Percentiles rank a stretch among this genome's conserved stretches.
Conservation (phyloP, 2,888 invertebrate species). For the Portevinia maculata region DNA sequence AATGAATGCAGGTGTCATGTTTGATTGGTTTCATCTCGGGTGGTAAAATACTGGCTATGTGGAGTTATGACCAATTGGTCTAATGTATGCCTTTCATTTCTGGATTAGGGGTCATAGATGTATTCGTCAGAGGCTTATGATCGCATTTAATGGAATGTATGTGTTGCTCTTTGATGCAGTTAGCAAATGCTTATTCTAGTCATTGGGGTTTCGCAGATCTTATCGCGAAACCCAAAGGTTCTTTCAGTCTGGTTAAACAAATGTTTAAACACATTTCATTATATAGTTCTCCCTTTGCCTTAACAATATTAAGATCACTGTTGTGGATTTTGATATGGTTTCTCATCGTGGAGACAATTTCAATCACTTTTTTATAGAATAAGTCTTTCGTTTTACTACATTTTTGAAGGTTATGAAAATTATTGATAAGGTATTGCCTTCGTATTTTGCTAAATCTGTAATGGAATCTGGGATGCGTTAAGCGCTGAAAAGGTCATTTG, state of each 20-base stretch:
- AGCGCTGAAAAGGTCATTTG: not conserved
- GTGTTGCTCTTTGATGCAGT: too few relatives aligned
- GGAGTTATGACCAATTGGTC: too few relatives aligned
- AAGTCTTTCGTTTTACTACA: conserved; percentile 21
- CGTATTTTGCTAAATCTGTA: not conserved
- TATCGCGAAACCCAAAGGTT: too few relatives aligned
- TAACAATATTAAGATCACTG: conserved; percentile 10
- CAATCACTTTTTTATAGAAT: conserved; percentile 37
- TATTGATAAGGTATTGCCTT: not conserved
- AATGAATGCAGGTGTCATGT: conserved; percentile 4
- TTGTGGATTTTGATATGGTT: conserved; percentile 46
- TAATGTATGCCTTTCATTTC: too few relatives aligned
- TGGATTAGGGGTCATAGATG: too few relatives aligned
- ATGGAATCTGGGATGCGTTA: conserved; percentile 4
- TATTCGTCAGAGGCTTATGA: too few relatives aligned
- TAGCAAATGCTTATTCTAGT: too few relatives aligned
- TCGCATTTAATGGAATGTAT: too few relatives aligned
- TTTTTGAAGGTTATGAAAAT: conserved; percentile 10
- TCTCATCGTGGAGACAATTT: conserved; percentile 42
- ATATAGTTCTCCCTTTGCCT: not conserved
- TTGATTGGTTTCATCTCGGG: conserved; percentile 3
- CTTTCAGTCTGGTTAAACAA: too few relatives aligned
- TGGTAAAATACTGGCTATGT: not conserved
- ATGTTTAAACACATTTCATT: not conserved
- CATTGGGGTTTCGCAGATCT: too few relatives aligned